Conservation (phyloP, 2,888 invertebrate species). For the Hypomecis atomaria region DNA sequence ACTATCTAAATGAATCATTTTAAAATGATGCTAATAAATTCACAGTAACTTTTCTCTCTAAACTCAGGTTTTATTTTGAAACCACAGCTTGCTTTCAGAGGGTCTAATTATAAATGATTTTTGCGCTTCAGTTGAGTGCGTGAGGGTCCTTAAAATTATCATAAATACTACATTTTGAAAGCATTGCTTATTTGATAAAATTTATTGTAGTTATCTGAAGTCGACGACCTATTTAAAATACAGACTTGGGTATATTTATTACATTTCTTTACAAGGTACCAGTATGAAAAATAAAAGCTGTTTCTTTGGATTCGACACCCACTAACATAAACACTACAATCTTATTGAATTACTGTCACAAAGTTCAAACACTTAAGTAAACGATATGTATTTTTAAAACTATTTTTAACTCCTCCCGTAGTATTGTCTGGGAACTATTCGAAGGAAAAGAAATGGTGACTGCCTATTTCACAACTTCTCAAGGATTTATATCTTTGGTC, state of each 20-base stretch:
- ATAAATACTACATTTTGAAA: constrained; percentile 5
- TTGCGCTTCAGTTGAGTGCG: not conserved
- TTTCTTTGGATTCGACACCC: constrained; percentile 73
- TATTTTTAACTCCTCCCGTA: constrained; percentile 55
- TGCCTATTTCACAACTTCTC: constrained; percentile 31
- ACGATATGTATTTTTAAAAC: constrained; percentile 78
- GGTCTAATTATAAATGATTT: constrained; percentile 1
- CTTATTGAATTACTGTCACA: constrained; percentile 78
- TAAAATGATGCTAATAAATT: constrained; percentile 5
- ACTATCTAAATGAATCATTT: constrained; percentile 1
- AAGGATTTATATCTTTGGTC: constrained; percentile 30
- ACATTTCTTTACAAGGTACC: constrained; percentile 63
- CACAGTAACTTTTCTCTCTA: not conserved
- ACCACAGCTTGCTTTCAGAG: constrained; percentile 38
- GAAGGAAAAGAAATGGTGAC: constrained; percentile 34
- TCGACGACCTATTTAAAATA: constrained; percentile 52
- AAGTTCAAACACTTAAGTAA: constrained; percentile 64
- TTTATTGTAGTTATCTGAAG: constrained; percentile 5
- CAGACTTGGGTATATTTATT: constrained; percentile 61
- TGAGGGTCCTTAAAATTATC: not conserved
- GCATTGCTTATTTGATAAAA: constrained; percentile 7
- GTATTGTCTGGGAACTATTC: constrained; percentile 51
- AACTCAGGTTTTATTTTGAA: not conserved
- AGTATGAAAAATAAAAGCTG: constrained; percentile 80
- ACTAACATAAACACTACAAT: constrained; percentile 53